Evolutionary conservation across 2,113 vertebrate species (phyloP), one percentile per base, ranked within the genome.

Genomic region (Alaudala cheleensis): DNA sequence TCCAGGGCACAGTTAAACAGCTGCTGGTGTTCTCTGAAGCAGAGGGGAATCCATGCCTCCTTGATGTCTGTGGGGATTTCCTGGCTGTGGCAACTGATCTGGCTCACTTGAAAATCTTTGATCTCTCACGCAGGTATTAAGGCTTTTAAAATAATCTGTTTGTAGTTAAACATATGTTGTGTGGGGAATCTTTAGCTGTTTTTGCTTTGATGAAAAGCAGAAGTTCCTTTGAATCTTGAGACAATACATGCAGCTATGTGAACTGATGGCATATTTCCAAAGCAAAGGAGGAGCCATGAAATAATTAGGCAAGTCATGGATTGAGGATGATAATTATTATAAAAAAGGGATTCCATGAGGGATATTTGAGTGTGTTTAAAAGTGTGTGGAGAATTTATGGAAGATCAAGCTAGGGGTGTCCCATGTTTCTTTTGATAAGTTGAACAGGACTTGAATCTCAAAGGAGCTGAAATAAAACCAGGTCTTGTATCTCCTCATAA

Each of bases 1-100:
- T 33, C 53, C 88, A 99, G 99, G 99, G 99, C 25, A 99, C 99
- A 1, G 99, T 99, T 62, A 99, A 99, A 72, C 99, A 99, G 89
- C 98, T 99, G 70, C 95, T 99, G 67, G 96, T 97, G 6, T 99
- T 99, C 95, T 98, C 99, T 0, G 99, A 99, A 95, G 94, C 97
- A 1, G 99, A 99, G 83, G 99, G 99, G 31, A 99, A 97, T 92
- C 99, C 99, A 0, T 98, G 98, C 60, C 96, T 98, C 10, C 96
- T 99, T 86, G 98, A 98, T 66, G 93, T 99, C 94, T 99, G 99
- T 15, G 98, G 99, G 53, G 98, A 97, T 73, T 99, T 99, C 96
- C 97, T 99, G 96, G 98, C 97, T n/a, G 98, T 99, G 11, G 99
- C 98, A 80, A 99, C 99, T 12, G 99, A 99, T 93, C 95, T 98